These are phyloP conservation scores for Helarctos malayanus DNA, from an alignment of 2,797 vertebrate species.

Conservation along the genomic window DNA sequence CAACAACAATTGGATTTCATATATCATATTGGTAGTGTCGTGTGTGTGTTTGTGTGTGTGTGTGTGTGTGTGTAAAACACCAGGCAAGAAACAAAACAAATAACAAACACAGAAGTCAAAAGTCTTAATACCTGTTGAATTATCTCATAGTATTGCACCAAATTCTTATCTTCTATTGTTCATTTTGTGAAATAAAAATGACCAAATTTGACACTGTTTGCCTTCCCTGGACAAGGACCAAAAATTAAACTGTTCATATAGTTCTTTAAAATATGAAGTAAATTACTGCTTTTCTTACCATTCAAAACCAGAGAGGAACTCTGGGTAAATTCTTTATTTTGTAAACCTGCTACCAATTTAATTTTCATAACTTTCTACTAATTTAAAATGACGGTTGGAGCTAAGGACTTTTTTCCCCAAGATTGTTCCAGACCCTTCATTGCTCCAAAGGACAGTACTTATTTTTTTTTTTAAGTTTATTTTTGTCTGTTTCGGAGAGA, in stretches of 20 bases:
- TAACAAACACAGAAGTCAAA: neutral
- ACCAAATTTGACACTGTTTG: neutral
- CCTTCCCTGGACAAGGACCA: neutral
- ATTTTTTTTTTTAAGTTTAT: too few relatives aligned
- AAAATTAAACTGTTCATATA: neutral
- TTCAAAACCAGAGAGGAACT: neutral
- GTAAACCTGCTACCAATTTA: neutral
- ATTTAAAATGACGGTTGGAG: neutral
- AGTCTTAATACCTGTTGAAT: neutral
- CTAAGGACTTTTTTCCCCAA: neutral
- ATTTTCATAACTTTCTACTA: neutral
- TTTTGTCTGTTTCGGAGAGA: too few relatives aligned
- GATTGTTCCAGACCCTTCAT: neutral
- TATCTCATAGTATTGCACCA: neutral
- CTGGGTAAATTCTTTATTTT: neutral
- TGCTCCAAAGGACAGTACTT: neutral
- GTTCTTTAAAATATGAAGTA: neutral
- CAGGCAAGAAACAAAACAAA: neutral
- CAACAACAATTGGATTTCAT: neutral
- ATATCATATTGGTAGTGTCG: neutral
- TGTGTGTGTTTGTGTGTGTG: neutral
- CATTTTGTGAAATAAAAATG: neutral
- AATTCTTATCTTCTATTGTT: neutral
- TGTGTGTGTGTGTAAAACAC: neutral
- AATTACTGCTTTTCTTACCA: neutral